phyloP scores from a whole-genome alignment of 2,797 vertebrate species.

The Parauchenoglanis punctatus region DNA sequence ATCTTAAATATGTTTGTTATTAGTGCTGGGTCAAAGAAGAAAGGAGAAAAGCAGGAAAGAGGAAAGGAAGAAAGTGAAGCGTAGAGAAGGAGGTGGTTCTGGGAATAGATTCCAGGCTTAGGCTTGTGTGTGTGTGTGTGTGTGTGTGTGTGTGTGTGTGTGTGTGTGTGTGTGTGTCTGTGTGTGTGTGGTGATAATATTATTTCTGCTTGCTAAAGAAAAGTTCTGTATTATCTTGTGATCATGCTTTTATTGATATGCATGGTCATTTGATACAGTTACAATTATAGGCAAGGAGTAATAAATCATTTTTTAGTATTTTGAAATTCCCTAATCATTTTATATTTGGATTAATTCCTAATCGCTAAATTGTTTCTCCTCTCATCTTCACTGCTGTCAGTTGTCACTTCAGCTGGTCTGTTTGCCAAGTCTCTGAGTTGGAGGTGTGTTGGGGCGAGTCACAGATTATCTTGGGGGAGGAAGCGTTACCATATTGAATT shows the following conservation, averaged over 20 bases:
- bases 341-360: too few relatives aligned
- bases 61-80: slow-evolving; percentile 20
- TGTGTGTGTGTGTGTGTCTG: slow-evolving; percentile 3
- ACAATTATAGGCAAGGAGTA: not conserved
- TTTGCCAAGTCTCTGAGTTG: too few relatives aligned
- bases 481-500: too few relatives aligned
- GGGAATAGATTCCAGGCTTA: not conserved
- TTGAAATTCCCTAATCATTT: not conserved
- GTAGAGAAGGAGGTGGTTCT: not conserved
- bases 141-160: slow-evolving; percentile 11
- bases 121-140: not conserved
- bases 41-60: slow-evolving; percentile 5
- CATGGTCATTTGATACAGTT: not conserved
- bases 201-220: not conserved
- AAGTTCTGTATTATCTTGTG: not conserved
- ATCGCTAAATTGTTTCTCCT: too few relatives aligned
- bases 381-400: too few relatives aligned
- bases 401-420: too few relatives aligned
- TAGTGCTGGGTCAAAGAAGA: slow-evolving; percentile 57
- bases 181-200: not conserved
- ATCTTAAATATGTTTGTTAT: slow-evolving; percentile 66
- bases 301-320: not conserved
- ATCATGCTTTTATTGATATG: not conserved
- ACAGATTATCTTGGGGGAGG: too few relatives aligned
- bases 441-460: too few relatives aligned